Base-by-base conservation (phyloP, 2,888 invertebrate genomes). In the Hyposoter dolosus region DNA sequence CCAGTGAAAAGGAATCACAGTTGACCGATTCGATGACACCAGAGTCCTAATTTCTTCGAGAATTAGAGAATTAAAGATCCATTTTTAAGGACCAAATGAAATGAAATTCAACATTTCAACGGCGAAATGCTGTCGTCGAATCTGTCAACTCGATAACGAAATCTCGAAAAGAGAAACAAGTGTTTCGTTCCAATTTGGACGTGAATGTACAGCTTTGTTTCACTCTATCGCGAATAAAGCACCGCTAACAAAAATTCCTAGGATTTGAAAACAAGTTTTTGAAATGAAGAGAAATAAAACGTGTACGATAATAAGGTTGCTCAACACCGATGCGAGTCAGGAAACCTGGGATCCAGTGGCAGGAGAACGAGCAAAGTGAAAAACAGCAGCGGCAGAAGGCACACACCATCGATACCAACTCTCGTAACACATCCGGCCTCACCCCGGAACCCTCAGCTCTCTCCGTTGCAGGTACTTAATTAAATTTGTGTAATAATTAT, bases 371-470 rank as follows among this genome's bases (percentile, higher is more conserved):
- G 94, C 95, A 92, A 95, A 95, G 93, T 95, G 95, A 91, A 95
- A 95, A 94, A 88, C 92, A 95, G 93, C 94, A 95, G 89, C 91
- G 88, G 89, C 86, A 91, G 92, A 90, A 91, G 93, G 84, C 93
- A 91, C 89, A 89, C 91, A 84, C 88, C 92, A 86, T 90, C 92
- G 85, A 89, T 91, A 81, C 88, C 92, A 86, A 90, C 91, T 83
- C 91, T 93, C 90, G 92, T 92, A 89, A 89, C 92, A 76, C 92
- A 92, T 90, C 91, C 93, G 90, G 90, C 92, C 90, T 93, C 93
- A 93, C 92, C 95, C 92, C 95, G 96, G 95, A 96, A 95, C 95
- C 95, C 96, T 92, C 96, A 96, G 95, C 95, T 96, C 94, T 96
- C 96, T 89, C 95, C 96, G 94, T 95, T 96, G 93, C 96, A 96